phyloP scores from a whole-genome alignment of 35 echinoderm and acorn worm species.

The Strongylocentrotus purpuratus region DNA sequence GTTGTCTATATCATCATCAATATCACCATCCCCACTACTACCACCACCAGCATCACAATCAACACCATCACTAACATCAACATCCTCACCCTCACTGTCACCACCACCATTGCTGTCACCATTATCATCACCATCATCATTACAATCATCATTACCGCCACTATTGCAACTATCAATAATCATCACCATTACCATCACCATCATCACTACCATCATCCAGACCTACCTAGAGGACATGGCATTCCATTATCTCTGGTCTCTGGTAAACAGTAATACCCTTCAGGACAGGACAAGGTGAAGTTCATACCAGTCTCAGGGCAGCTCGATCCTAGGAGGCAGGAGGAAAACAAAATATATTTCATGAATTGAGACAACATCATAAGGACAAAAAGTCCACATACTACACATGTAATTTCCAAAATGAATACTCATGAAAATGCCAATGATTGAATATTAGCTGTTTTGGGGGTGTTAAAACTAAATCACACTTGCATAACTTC shows the following conservation, averaged over 20 bases:
- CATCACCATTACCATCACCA: neutral
- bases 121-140: neutral
- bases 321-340: constrained; percentile 58
- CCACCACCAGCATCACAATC: neutral
- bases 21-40: neutral
- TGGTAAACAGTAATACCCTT: constrained; percentile 83
- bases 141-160: neutral
- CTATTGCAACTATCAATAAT: neutral
- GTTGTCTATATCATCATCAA: constrained; percentile 8
- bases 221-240: constrained; percentile 83
- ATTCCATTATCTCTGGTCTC: constrained; percentile 77
- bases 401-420: too few species aligned
- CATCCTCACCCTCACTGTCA: neutral
- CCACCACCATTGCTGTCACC: neutral
- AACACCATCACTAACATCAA: neutral
- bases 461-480: too few species aligned
- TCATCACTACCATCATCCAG: neutral
- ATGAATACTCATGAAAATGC: too few species aligned
- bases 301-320: constrained; percentile 93
- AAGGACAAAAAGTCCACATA: too few species aligned
- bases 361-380: neutral
- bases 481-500: too few species aligned
- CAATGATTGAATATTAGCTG: too few species aligned
- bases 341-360: neutral
- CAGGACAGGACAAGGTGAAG: constrained; percentile 72